Percentiles rank a stretch among this genome's conserved stretches.
phyloP scores from a whole-genome alignment of 2,113 vertebrate species.

The Charadrius vociferus region DNA sequence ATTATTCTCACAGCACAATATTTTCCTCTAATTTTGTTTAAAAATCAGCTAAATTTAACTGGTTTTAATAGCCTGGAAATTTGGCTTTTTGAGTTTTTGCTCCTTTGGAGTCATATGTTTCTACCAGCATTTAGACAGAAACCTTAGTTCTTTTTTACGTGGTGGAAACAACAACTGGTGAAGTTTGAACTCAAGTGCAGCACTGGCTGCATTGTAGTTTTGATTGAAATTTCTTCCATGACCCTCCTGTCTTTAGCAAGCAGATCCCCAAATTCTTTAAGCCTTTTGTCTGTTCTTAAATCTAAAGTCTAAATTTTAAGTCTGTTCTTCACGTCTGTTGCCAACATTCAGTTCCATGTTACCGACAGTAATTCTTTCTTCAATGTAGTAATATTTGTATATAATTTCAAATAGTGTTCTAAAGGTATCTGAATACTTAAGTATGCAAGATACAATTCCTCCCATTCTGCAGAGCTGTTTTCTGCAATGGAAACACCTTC shows the following conservation, averaged over 20 bases:
- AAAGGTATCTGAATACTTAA: neutral
- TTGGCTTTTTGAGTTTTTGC: neutral
- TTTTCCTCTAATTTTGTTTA: neutral
- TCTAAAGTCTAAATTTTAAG: neutral
- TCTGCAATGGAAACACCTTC: slow-evolving; percentile 31
- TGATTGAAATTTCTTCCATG: neutral
- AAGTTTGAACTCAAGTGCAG: neutral
- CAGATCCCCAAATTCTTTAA: neutral
- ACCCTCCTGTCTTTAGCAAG: neutral
- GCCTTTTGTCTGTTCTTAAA: neutral
- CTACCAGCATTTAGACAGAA: neutral
- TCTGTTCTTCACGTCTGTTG: neutral
- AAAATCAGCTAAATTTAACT: neutral
- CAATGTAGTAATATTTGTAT: neutral
- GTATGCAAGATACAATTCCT: neutral
- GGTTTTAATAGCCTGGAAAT: neutral
- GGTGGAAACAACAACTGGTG: neutral
- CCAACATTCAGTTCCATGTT: neutral
- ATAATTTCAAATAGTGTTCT: neutral
- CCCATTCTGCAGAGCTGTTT: neutral
- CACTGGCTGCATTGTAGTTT: neutral
- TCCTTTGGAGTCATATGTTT: neutral
- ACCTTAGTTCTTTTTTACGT: neutral
- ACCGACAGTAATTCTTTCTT: neutral
- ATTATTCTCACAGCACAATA: neutral